Evolutionary conservation across 2,888 invertebrate species (phyloP).

Genomic region (Scaptodrosophila latifasciaeformis): DNA sequence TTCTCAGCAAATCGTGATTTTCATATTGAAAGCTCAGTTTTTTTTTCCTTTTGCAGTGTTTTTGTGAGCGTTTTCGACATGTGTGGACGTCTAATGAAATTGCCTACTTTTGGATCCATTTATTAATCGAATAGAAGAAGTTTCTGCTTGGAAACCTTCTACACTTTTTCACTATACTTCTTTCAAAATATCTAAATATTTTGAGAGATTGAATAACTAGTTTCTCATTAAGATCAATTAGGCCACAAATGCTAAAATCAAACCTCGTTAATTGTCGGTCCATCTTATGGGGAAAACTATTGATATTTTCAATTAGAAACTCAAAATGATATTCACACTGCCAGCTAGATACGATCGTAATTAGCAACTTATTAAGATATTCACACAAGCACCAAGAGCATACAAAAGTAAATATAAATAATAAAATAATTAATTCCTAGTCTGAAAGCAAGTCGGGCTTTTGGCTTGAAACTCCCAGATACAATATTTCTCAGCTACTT

Average conservation of each 20-base stretch:
- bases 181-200: neutral
- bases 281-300: conserved; percentile 39
- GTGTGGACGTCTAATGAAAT: neutral
- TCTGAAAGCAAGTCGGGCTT: too few species aligned
- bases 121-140: neutral
- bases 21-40: conserved; percentile 22
- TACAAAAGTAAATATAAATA: neutral
- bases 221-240: conserved; percentile 35
- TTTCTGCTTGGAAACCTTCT: too few species aligned
- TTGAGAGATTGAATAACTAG: conserved; percentile 10
- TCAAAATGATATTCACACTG: conserved; percentile 29
- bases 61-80: neutral
- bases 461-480: too few species aligned
- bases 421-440: neutral
- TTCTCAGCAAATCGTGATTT: conserved; percentile 45
- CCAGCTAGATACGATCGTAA: conserved; percentile 26
- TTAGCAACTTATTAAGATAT: conserved; percentile 38
- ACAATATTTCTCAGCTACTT: too few species aligned
- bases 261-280: conserved; percentile 25
- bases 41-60: neutral
- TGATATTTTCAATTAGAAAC: conserved; percentile 52
- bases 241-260: conserved; percentile 21
- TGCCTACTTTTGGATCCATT: neutral
- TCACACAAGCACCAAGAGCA: conserved; percentile 8
- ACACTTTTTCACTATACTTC: too few species aligned